Percentiles rank a stretch among this genome's conserved stretches.
Evolutionary conservation across 2,888 invertebrate species (phyloP).

Genomic region (Nasonovia ribisnigri): DNA sequence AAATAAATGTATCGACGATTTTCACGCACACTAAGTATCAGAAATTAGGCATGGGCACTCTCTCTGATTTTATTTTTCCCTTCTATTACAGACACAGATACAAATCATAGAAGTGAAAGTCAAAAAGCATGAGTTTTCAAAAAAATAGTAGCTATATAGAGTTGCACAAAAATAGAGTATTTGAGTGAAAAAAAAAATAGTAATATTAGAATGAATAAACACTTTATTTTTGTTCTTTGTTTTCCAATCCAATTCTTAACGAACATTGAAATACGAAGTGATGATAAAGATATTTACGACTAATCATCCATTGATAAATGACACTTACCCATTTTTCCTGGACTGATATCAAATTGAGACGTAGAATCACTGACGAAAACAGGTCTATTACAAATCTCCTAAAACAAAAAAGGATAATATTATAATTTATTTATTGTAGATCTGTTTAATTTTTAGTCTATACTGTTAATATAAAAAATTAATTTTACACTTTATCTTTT

Average conservation of each 20-base stretch:
- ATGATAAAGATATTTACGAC: constrained; percentile 14
- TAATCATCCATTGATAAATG: background rate
- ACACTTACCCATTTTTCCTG: constrained; percentile 88
- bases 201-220: constrained; percentile 41
- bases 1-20: constrained; percentile 11
- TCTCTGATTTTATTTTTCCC: constrained; percentile 28
- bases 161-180: background rate
- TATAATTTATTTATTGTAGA: background rate
- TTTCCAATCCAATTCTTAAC: constrained; percentile 18
- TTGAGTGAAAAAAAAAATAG: background rate
- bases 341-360: constrained; percentile 85
- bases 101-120: constrained; percentile 50
- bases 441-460: background rate
- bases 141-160: background rate
- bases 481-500: background rate
- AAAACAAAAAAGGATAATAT: constrained; percentile 70
- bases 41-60: constrained; percentile 52
- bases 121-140: constrained; percentile 27
- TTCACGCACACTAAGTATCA: background rate
- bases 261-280: background rate
- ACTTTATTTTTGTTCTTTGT: background rate
- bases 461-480: no score
- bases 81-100: background rate
- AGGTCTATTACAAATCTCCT: constrained; percentile 83
- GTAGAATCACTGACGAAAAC: constrained; percentile 85